A percentile compares a stretch with the other conserved stretches of the same genome.
phyloP scores from a whole-genome alignment of 1,140 invertebrate genomes.

The Cotesia typhae region DNA sequence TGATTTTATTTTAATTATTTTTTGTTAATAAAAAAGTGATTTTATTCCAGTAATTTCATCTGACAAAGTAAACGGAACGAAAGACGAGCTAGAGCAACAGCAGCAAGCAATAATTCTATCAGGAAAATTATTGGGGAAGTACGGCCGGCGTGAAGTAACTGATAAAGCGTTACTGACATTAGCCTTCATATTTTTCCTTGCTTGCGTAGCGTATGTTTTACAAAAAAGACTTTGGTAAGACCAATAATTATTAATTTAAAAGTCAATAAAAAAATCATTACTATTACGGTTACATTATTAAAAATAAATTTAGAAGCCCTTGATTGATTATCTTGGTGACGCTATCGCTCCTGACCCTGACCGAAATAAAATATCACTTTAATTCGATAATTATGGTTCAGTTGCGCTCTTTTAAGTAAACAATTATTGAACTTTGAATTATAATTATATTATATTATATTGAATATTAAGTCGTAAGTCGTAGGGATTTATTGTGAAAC shows the following conservation, averaged over 20 bases:
- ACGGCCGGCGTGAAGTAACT: constrained; percentile 91
- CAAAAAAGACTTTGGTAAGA: constrained; percentile 77
- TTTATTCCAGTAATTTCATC: constrained; percentile 62
- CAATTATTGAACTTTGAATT: too few species aligned
- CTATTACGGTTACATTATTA: too few species aligned
- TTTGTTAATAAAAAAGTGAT: too few species aligned
- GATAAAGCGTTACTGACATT: constrained; percentile 92
- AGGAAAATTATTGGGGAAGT: constrained; percentile 91
- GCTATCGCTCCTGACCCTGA: too few species aligned
- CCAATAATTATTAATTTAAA: neutral
- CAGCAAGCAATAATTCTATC: constrained; percentile 88
- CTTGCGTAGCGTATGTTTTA: constrained; percentile 90
- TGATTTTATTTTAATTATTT: neutral
- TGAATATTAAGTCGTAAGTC: constrained; percentile 11
- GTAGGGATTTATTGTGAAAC: neutral
- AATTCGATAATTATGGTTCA: too few species aligned
- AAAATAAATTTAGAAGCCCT: too few species aligned
- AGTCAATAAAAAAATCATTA: neutral
- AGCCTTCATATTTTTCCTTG: constrained; percentile 91
- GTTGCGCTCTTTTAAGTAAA: too few species aligned
- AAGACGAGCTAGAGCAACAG: constrained; percentile 86
- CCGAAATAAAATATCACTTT: too few species aligned
- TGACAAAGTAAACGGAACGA: constrained; percentile 72
- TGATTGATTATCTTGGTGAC: too few species aligned
- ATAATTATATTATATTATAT: constrained; percentile 2